Evolutionary conservation across 2,113 vertebrate species (phyloP), one percentile per base, ranked within the genome.

Genomic region (Opisthocomus hoazin): DNA sequence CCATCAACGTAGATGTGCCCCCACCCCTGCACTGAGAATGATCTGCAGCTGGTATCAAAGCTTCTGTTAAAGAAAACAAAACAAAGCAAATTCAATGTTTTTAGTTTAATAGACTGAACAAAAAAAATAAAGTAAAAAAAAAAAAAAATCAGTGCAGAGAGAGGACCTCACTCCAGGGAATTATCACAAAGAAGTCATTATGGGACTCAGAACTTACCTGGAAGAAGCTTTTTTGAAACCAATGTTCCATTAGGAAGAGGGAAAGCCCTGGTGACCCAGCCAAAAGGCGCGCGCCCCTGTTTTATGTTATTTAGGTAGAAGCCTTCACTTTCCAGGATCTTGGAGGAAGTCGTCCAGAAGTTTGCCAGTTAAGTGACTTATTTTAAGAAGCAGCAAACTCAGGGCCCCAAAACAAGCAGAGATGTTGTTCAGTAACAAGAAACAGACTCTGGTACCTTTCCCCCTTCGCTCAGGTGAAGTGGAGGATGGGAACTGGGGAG

Each of bases 261-360:
- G 98, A 98, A 98, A 98, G 97, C 98, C 98, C 98, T 98, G 98
- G 97, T 98, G 98, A 98, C 98, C 98, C 98, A 98, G 98, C 98
- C 98, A 98, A 98, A 98, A 98, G 98, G 94, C 87, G 97, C 98
- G 97, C 98, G 96, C 98, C 98, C 98, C 98, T 98, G 98, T 98
- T 98, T 98, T 97, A 96, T 97, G 97, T 97, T 97, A 97, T 93
- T 97, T 97, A 98, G 97, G 98, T 98, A 98, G 98, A 97, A 98
- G 98, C 98, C 98, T 98, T 98, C 98, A 98, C 98, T 97, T 98
- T 98, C 98, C 98, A 98, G 98, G 98, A 98, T 98, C 98, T 98
- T 98, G 98, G 98, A 98, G 98, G 98, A 98, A 98, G 98, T 98
- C 97, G 97, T 98, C 98, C 98, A 98, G 98, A 98, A 97, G 96